Base-by-base conservation (phyloP, 2,888 invertebrate species). In the Drosophila colorata region DNA sequence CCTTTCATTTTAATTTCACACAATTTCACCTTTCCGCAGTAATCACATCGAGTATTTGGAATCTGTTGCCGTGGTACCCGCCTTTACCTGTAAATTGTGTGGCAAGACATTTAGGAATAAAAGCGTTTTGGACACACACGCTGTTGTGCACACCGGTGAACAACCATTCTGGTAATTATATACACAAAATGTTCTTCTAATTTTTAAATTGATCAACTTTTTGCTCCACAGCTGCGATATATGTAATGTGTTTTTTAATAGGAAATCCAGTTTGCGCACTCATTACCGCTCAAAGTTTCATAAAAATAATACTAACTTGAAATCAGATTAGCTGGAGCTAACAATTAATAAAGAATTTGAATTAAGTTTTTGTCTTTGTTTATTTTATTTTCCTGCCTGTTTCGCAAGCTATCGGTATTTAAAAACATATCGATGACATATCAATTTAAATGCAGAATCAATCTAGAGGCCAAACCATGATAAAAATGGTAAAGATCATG, bases 61-160 rank as follows among this genome's bases (percentile, higher is more conserved):
- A 8, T n/a, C 40, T 3, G 9, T 23, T 0, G 6, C 28, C 14
- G n/a, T 55, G 7, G 3, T 4, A 8, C 16, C 44, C 8, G 14
- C 9, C 0, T 40, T 49, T 40, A 33, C 35, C 4, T 81, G 78
- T 37, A 5, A 16, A 16, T 31, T 78, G 13, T 78, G 78, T 6
- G 28, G 51, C 3, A 78, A 81, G 40, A 31, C 48, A 1, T 78
- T 78, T 6, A 52, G 16, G 3, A 58, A 52, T 1, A 71, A 67
- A 44, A 16, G 37, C 5, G 40, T 49, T 9, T 57, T 79, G 8
- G 64, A 61, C 6, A 28, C 40, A 2, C 80, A 79, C 33, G 53
- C 56, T 5, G 65, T 82, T n/a, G 76, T 78, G 2, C 83, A 79
- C 14, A 69, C 83, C 4, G 83, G 75, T 0, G 78, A 82, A 28